These are phyloP conservation scores for Myotis planiceps DNA, from an alignment of 2,797 vertebrate genomes.

Conservation along the genomic window DNA sequence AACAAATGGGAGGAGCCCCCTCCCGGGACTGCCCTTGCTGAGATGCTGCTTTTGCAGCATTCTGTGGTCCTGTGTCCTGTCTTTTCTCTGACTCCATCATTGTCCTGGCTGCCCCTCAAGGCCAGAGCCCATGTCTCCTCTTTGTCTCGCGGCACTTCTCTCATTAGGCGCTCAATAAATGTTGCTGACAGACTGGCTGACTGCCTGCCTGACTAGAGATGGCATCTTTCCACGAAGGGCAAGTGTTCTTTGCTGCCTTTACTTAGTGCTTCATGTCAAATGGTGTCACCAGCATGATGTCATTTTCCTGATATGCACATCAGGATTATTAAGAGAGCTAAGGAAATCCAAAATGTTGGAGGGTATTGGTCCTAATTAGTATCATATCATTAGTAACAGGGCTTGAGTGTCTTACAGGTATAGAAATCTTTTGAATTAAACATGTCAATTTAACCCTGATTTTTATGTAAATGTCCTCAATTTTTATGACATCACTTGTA, in stretches of 20 bases:
- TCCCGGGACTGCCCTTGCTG: neutral
- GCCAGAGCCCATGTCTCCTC: neutral
- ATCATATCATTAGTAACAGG: neutral
- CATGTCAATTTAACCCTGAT: neutral
- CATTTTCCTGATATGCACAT: constrained; percentile 62
- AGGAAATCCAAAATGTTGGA: constrained; percentile 45
- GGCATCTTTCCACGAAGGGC: constrained; percentile 66
- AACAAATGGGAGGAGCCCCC: neutral
- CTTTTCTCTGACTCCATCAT: neutral
- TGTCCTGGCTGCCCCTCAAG: constrained; percentile 20
- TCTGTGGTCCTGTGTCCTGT: neutral
- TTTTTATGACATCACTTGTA: neutral
- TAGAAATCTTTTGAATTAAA: constrained; percentile 40
- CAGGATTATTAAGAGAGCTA: constrained; percentile 47
- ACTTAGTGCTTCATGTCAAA: constrained; percentile 67
- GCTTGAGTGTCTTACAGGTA: neutral
- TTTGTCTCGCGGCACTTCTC: neutral
- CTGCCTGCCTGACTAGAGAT: constrained; percentile 48
- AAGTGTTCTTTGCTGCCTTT: constrained; percentile 51
- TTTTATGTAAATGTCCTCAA: neutral
- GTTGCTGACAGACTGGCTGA: constrained; percentile 63
- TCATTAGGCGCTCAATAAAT: constrained; percentile 63
- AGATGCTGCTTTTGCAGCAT: neutral
- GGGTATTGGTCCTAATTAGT: neutral
- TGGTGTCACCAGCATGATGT: constrained; percentile 44